Conservation (phyloP, 1,140 invertebrate genomes). For the Polyergus mexicanus region DNA sequence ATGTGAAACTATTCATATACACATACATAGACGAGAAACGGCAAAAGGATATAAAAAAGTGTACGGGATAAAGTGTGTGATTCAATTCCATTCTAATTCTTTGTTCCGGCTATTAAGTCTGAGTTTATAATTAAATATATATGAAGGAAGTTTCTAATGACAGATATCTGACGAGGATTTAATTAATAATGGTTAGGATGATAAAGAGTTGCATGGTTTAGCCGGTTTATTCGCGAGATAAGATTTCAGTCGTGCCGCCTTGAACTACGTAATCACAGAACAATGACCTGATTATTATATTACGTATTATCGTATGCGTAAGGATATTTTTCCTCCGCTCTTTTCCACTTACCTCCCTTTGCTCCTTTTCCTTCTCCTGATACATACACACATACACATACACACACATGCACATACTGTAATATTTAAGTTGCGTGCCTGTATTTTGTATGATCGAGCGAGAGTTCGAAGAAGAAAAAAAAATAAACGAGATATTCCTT, state of each 20-base stretch:
- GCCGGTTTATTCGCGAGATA: not conserved
- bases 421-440: constrained; percentile 85
- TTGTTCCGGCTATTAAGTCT: not conserved
- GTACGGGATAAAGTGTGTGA: not conserved
- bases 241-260: constrained; percentile 38
- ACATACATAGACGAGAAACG: constrained; percentile 9
- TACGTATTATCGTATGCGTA: constrained; percentile 40
- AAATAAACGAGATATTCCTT: constrained; percentile 86
- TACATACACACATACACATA: not conserved
- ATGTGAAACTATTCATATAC: constrained; percentile 35
- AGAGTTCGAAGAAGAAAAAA: constrained; percentile 79
- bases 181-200: constrained; percentile 16
- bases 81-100: constrained; percentile 8
- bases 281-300: constrained; percentile 69
- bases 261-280: constrained; percentile 60
- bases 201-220: not conserved
- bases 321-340: constrained; percentile 59
- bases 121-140: constrained; percentile 14
- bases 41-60: constrained; percentile 30
- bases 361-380: not conserved
- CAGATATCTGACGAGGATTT: constrained; percentile 16
- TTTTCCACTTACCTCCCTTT: constrained; percentile 58
- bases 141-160: not conserved
- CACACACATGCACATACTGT: constrained; percentile 61
- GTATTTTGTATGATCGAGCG: constrained; percentile 86